Base-by-base conservation (phyloP, 2,888 invertebrate species). In the Deilephila porcellus region DNA sequence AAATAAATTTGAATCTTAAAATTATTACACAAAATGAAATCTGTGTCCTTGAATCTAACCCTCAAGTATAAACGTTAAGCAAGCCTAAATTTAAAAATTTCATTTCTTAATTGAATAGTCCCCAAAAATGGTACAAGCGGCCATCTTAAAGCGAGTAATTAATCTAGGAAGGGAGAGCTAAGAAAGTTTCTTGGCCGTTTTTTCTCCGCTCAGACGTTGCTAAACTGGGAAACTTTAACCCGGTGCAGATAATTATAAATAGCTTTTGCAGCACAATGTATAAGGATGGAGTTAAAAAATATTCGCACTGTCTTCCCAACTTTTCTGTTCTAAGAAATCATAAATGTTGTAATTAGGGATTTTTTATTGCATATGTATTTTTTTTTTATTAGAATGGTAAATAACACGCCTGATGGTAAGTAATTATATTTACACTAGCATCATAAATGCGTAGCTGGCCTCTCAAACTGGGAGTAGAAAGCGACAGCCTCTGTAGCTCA, bases 151-250 rank as follows among this genome's bases (percentile, higher is more conserved):
- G 25, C 17, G 53, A n/a, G 52, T 53, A 70, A 70, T 29, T 52
- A 53, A 53, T 70, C 70, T 70, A 53, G 6, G 53, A 25, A 53
- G 19, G 29, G 17, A 19, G 70, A 53, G 17, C n/a, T 14, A 45
- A 4, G 17, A n/a, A 64, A 64, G 34, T 64, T 64, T 64, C 64
- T 64, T 20, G n/a, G 11, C 6, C 17, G 11, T 34, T 64, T 62
- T 64, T 64, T 64, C 64, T 34, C 34, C n/a, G 34, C 63, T 14
- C n/a, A 64, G 64, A 64, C 64, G 20, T 37, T 64, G 37, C 64
- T 20, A 64, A 63, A 60, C 29, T 60, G 34, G n/a, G 32, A 20
- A 64, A 64, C n/a, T 64, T 64, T 37, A 29, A 64, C n/a, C 37
- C 64, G n/a, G 11, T 8, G n/a, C n/a, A n/a, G 34, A 20, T 37